Evolutionary conservation across 2,888 invertebrate genomes (phyloP), one percentile per base, ranked within the genome.

Genomic region (Clepsis dumicolana): DNA sequence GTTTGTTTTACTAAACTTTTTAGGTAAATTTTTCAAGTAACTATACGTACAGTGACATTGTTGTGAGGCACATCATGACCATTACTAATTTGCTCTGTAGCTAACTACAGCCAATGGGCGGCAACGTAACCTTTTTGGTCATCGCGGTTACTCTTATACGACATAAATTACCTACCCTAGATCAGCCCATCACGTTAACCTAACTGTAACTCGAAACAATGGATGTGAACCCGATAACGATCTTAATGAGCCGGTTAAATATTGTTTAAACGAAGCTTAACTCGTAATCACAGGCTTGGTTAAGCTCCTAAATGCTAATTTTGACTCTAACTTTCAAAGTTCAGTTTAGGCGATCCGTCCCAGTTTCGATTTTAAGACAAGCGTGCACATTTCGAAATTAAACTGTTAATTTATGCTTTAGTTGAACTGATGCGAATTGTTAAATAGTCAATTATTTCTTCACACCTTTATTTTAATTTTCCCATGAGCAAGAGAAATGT

Each of bases 171-270:
- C 50, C 64, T 57, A 63, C 50, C 56, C 52, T 70, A 66, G 66
- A 57, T 70, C 64, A 54, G 64, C 56, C 57, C 52, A 62, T 41
- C 70, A 52, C 44, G 57, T 63, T 59, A 32, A 62, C 38, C 53
- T 71, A 71, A 71, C 71, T 71, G 71, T 71, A 68, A 74, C 72
- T 41, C 41, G 29, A 69, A 78, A 82, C 83, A 82, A 82, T 83
- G 80, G 81, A 75, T 79, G 82, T 78, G 79, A 78, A 79, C 54
- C 70, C 12, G 79, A 82, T 82, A 75, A 66, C 48, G 70, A 83
- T 83, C 83, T 82, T 77, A 86, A 86, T 86, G 84, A 85, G 82
- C 74, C 78, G 76, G 74, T 81, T 79, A 78, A 80, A 81, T 80
- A 79, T 81, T 79, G 77, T 80, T 75, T 75, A 76, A 79, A 78